Evolutionary conservation across 1,140 invertebrate species (phyloP), one percentile per base, ranked within the genome.

Genomic region (Pemphigus obesinymphae): DNA sequence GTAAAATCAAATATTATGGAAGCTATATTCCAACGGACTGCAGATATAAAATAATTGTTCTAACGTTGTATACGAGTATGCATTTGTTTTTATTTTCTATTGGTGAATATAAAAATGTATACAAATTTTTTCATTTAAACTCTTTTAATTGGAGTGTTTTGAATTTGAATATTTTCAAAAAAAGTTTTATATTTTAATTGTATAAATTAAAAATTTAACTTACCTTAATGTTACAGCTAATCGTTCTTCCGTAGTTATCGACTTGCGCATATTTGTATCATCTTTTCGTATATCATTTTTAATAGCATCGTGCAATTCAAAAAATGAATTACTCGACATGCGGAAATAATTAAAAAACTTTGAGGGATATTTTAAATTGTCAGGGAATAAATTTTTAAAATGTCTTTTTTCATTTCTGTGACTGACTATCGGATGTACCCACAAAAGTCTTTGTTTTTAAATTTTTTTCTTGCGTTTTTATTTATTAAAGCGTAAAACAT

Each of bases 281-380:
- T 68, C 31, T 68, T 68, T 68, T 68, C 34, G 63, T 3, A 68
- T 34, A 26, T 68, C 34, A 40, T 40, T 37, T 68, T 68, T 40
- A n/a, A 68, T 68, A 40, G 34, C 17, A 23, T 68, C 63, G n/a
- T 40, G 63, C 63, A 68, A 68, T 68, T 68, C 17, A 68, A 68
- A 68, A 58, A 58, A 29, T 3, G 55, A 58, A 58, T 58, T 58
- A 23, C 55, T 58, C 13, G 55, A 29, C 55, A 29, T 58, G 29
- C 55, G 26, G 29, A 58, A 58, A 29, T 58, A 58, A 58, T 58
- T 26, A 58, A 58, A 58, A 58, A 58, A 58, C 26, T 55, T 55
- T 55, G 53, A 55, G 4, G 53, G 10, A 1, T 55, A 55, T 26
- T 55, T 20, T 55, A 55, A 58, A 2, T 26, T 10, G 29, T 58